A percentile compares a stretch with the other conserved stretches of the same genome.
Evolutionary conservation across 2,113 vertebrate genomes (phyloP).

Genomic region (Tyrannus savana): DNA sequence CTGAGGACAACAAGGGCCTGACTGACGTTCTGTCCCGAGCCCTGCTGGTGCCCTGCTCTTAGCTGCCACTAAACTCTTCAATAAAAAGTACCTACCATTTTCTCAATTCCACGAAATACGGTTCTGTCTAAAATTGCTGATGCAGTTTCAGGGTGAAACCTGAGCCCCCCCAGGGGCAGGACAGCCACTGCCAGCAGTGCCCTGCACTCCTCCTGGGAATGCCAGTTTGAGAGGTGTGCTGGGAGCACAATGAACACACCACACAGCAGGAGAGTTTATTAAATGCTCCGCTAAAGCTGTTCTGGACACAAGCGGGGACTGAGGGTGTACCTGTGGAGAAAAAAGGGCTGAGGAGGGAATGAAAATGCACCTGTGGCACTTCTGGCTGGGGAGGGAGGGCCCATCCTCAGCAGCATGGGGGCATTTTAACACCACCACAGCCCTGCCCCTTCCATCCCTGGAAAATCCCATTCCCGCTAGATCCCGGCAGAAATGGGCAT

Average conservation of each 20-base stretch:
- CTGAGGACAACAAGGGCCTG: not conserved
- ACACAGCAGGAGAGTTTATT: not conserved
- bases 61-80: not conserved
- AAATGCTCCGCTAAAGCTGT: not conserved
- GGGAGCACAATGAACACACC: not conserved
- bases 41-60: not conserved
- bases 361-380: rapidly evolving
- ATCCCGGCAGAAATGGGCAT: rapidly evolving
- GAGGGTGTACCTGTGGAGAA: not conserved
- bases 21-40: not conserved
- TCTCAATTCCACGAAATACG: not conserved
- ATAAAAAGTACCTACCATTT: not conserved
- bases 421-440: not conserved
- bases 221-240: rapidly evolving
- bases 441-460: not conserved
- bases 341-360: rapidly evolving
- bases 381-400: not conserved
- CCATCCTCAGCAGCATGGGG: not conserved
- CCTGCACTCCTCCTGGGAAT: rapidly evolving
- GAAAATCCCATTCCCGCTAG: rapidly evolving
- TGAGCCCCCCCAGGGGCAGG: not conserved
- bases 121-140: rapidly evolving
- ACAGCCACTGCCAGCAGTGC: rapidly evolving
- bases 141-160: not conserved
- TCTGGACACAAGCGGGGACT: rapidly evolving